phyloP scores from a whole-genome alignment of 2,797 vertebrate genomes.

The Pangasius sanitwongsei region DNA sequence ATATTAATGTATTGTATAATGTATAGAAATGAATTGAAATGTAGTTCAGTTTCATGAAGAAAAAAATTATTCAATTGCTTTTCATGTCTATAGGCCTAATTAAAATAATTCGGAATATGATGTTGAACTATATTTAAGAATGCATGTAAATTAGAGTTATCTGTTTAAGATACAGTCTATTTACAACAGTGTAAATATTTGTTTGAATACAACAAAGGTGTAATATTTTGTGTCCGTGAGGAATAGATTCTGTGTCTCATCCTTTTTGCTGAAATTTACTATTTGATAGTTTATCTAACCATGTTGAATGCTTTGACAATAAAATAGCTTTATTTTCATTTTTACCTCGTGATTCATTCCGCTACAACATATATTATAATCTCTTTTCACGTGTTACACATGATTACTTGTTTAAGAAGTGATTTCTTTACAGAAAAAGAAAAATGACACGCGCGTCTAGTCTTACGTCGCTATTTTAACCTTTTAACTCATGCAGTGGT shows the following conservation, averaged over 20 bases:
- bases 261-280: constrained; percentile 89
- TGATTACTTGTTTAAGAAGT: neutral
- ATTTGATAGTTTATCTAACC: constrained; percentile 98
- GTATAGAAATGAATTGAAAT: constrained; percentile 77
- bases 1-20: constrained; percentile 77
- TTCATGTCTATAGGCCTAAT: constrained; percentile 69
- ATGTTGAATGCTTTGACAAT: constrained; percentile 99
- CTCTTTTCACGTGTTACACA: neutral
- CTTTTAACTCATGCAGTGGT: neutral
- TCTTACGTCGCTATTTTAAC: neutral
- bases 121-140: constrained; percentile 80
- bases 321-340: constrained; percentile 99
- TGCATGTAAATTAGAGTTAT: constrained; percentile 88
- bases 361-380: constrained; percentile 2
- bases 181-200: constrained; percentile 84
- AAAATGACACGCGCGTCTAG: neutral
- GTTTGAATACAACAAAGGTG: constrained; percentile 86
- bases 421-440: neutral
- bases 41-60: constrained; percentile 71
- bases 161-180: constrained; percentile 85
- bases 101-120: constrained; percentile 68
- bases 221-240: constrained; percentile 96
- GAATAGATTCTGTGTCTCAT: constrained; percentile 90
- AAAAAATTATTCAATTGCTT: constrained; percentile 73
- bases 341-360: constrained; percentile 67